Conservation (phyloP, 2,113 vertebrate species). For the Eulacestoma nigropectus region DNA sequence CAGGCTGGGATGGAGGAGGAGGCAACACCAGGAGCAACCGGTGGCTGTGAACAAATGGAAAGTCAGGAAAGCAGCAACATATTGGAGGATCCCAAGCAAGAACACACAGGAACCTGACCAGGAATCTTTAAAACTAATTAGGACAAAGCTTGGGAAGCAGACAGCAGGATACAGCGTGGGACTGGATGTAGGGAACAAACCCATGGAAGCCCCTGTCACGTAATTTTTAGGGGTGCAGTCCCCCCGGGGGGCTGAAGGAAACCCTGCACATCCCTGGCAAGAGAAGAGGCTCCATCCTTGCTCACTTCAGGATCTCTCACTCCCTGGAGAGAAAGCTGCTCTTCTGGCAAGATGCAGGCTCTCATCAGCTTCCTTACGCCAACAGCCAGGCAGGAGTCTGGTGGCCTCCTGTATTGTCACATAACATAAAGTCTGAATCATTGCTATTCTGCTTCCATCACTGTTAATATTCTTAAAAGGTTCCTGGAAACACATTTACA, state of each 20-base stretch:
- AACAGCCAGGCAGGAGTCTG: constrained; percentile 9
- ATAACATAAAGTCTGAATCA: constrained; percentile 58
- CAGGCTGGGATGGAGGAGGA: background rate
- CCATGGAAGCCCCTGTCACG: rapidly evolving
- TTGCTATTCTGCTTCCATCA: constrained; percentile 62
- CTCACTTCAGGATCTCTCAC: background rate
- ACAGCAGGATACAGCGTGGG: background rate
- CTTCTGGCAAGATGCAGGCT: constrained; percentile 10
- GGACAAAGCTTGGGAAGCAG: background rate
- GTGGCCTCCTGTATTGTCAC: constrained; percentile 61
- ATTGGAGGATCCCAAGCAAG: background rate
- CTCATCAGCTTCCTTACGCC: background rate
- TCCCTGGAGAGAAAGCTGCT: background rate
- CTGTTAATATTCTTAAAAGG: constrained; percentile 76
- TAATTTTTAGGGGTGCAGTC: background rate
- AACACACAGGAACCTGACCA: background rate
- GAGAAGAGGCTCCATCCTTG: background rate
- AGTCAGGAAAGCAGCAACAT: rapidly evolving
- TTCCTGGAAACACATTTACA: constrained; percentile 71
- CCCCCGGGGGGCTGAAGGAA: rapidly evolving
- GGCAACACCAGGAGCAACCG: background rate
- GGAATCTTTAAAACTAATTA: background rate
- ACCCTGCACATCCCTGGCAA: background rate
- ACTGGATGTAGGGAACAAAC: background rate
- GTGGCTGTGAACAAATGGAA: background rate